Percentiles rank a stretch among this genome's conserved stretches.
phyloP scores from a whole-genome alignment of 2,113 vertebrate genomes.

The Felis catus region DNA sequence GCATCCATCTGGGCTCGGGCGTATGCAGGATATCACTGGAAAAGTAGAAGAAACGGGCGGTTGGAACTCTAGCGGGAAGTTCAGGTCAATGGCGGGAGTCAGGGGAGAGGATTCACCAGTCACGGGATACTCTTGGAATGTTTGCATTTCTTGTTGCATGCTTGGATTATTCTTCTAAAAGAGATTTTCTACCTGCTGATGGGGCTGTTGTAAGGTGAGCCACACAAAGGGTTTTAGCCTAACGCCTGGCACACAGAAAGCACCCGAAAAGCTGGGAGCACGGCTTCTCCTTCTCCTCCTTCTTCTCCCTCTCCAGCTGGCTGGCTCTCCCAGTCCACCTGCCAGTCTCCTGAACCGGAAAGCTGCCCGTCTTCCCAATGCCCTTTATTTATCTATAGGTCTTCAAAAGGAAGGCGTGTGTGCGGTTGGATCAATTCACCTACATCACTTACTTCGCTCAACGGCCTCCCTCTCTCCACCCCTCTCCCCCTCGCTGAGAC shows the following conservation, averaged over 20 bases:
- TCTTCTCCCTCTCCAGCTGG: background rate
- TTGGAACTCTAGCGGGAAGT: background rate
- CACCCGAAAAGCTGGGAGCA: fast-evolving
- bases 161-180: background rate
- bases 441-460: slow-evolving; percentile 69
- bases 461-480: background rate
- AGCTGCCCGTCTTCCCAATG: background rate
- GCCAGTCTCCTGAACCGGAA: background rate
- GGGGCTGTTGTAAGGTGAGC: fast-evolving
- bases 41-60: background rate
- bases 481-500: slow-evolving; percentile 73
- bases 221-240: fast-evolving
- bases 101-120: fast-evolving
- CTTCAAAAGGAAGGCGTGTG: slow-evolving; percentile 66
- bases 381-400: slow-evolving; percentile 49
- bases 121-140: background rate
- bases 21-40: fast-evolving
- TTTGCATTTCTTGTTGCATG: fast-evolving
- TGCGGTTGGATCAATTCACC: slow-evolving; percentile 72
- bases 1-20: background rate
- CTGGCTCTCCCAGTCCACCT: background rate
- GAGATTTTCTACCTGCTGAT: background rate
- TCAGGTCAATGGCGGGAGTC: background rate
- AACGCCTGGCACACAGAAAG: fast-evolving
- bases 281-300: background rate